Conservation (phyloP, 2,113 vertebrate species). For the Cavia aperea region DNA sequence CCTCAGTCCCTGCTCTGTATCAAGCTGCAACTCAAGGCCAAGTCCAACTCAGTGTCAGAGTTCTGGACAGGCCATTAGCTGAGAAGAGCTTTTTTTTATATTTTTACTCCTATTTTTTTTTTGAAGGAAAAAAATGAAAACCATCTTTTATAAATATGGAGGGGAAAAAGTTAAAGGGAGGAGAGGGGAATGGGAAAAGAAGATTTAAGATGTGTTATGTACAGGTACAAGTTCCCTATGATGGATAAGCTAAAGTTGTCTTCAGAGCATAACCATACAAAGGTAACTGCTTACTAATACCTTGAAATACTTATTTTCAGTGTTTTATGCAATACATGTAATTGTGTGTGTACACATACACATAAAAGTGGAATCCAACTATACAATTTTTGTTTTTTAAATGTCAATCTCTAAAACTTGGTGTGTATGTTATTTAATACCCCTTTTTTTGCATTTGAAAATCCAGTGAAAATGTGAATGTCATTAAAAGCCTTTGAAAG, state of each 20-base stretch:
- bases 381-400: not conserved
- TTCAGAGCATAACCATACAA: not conserved
- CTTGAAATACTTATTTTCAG: not conserved
- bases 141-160: too few relatives aligned
- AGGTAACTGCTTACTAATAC: not conserved
- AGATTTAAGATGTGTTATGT: too few relatives aligned
- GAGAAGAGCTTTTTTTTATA: not conserved
- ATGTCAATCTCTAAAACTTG: not conserved
- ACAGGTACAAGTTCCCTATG: too few relatives aligned
- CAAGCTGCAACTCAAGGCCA: not conserved
- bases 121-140: too few relatives aligned
- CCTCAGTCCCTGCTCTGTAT: not conserved
- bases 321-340: not conserved
- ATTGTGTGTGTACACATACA: not conserved
- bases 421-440: not conserved
- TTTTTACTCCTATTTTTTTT: not conserved
- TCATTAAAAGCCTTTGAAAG: slow-evolving; percentile 15
- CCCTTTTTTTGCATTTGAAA: not conserved
- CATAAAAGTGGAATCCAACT: not conserved
- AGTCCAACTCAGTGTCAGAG: not conserved
- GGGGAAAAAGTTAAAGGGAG: too few relatives aligned
- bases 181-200: too few relatives aligned
- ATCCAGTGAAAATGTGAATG: not conserved
- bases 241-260: not conserved
- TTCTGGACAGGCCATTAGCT: not conserved